Evolutionary conservation across 2,888 invertebrate genomes (phyloP).

Genomic region (Hemistola chrysoprasaria): DNA sequence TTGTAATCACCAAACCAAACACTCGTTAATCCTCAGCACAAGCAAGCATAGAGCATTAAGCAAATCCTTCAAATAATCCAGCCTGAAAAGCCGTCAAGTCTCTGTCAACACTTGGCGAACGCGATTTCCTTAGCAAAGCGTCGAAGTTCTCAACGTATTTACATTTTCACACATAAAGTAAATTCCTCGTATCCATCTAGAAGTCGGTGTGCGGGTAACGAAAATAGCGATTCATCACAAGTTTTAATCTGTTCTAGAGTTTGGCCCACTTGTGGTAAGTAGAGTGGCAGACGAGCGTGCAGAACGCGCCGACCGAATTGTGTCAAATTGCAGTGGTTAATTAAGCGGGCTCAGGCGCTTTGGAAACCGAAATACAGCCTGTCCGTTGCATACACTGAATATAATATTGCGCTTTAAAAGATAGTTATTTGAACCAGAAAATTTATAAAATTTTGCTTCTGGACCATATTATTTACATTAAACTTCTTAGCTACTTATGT

Average conservation of each 20-base stretch:
- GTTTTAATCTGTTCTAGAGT: conserved; percentile 76
- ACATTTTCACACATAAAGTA: conserved; percentile 78
- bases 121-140: conserved; percentile 66
- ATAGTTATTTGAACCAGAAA: no score
- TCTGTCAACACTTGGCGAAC: conserved; percentile 71
- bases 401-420: background rate
- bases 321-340: conserved; percentile 1
- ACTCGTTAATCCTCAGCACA: conserved; percentile 63
- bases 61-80: conserved; percentile 76
- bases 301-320: background rate
- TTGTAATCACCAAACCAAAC: conserved; percentile 59
- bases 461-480: no score
- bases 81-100: conserved; percentile 69
- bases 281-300: conserved; percentile 17
- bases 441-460: no score
- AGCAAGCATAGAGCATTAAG: conserved; percentile 71
- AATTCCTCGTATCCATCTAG: conserved; percentile 62
- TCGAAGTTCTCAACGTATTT: conserved; percentile 70
- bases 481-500: no score
- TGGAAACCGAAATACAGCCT: background rate
- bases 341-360: background rate
- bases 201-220: conserved; percentile 65
- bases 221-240: conserved; percentile 78
- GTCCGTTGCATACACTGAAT: background rate
- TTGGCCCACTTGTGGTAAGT: conserved; percentile 63